These are phyloP conservation scores for Temnothorax unifasciatus DNA, from an alignment of 2,888 invertebrate genomes.

Conservation along the genomic window DNA sequence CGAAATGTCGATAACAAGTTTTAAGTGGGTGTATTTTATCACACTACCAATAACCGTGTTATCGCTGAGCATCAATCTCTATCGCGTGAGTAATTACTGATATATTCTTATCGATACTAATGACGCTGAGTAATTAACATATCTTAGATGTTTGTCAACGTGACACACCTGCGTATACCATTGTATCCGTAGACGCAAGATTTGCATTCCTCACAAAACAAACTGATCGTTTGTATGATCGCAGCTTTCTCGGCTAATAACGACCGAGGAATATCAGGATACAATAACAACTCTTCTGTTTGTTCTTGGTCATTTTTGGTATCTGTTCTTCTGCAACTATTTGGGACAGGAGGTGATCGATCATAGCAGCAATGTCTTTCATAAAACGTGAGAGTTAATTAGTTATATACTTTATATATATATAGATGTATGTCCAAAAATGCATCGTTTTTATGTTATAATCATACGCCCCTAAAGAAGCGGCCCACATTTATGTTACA, in stretches of 20 bases:
- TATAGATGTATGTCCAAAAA: too few species aligned
- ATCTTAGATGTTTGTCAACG: neutral
- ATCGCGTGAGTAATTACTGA: slow-evolving; percentile 53
- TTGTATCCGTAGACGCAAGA: neutral
- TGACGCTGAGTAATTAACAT: neutral
- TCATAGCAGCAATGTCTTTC: slow-evolving; percentile 34
- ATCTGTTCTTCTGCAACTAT: slow-evolving; percentile 29
- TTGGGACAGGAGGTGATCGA: slow-evolving; percentile 30
- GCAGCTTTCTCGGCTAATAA: slow-evolving; percentile 35
- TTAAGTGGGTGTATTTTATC: neutral
- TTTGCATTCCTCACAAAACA: neutral
- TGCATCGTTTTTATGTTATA: too few species aligned
- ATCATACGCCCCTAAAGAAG: too few species aligned
- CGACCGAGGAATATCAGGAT: neutral
- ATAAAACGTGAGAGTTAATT: slow-evolving; percentile 31
- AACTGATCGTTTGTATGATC: slow-evolving; percentile 1
- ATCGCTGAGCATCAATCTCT: slow-evolving; percentile 50
- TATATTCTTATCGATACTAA: neutral
- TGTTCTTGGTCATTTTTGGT: slow-evolving; percentile 27
- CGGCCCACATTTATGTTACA: too few species aligned
- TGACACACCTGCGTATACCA: neutral
- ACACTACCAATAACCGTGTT: slow-evolving; percentile 5
- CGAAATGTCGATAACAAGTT: slow-evolving; percentile 8
- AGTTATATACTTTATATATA: neutral
- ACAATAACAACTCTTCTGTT: neutral